Conservation (phyloP, 2,888 invertebrate species). For the Harpalus rubripes region DNA sequence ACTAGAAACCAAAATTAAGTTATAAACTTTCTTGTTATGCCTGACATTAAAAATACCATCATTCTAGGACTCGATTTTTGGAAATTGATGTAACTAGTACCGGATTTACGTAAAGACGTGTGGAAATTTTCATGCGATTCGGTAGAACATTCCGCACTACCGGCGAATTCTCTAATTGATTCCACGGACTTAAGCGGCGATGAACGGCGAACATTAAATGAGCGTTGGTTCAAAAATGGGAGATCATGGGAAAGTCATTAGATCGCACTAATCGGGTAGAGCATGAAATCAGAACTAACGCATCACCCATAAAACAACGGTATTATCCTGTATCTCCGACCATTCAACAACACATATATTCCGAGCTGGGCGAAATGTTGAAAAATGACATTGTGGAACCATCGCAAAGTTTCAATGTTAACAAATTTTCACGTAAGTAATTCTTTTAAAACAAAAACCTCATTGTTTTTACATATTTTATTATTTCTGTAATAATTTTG, state of each 20-base stretch:
- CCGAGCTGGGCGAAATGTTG: not conserved
- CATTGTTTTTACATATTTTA: too few relatives aligned
- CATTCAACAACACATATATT: not conserved
- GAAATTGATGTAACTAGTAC: constrained; percentile 50
- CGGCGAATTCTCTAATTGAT: too few relatives aligned
- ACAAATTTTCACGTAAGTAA: too few relatives aligned
- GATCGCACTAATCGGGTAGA: not conserved
- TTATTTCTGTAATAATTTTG: too few relatives aligned
- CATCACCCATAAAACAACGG: not conserved
- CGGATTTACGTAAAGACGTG: too few relatives aligned
- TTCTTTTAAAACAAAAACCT: too few relatives aligned
- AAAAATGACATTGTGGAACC: not conserved
- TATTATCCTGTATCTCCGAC: not conserved
- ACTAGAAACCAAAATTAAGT: constrained; percentile 55
- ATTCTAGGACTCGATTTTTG: constrained; percentile 68
- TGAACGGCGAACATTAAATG: too few relatives aligned
- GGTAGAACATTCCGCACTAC: too few relatives aligned
- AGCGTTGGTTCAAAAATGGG: constrained; percentile 14
- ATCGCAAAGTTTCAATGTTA: not conserved
- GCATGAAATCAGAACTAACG: not conserved
- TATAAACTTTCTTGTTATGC: constrained; percentile 66
- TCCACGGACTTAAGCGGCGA: too few relatives aligned
- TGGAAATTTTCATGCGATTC: too few relatives aligned
- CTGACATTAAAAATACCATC: constrained; percentile 59
- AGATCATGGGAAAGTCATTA: not conserved